Evolutionary conservation across 1,140 invertebrate species (phyloP), one percentile per base, ranked within the genome.

Genomic region (Ganaspis sp.): DNA sequence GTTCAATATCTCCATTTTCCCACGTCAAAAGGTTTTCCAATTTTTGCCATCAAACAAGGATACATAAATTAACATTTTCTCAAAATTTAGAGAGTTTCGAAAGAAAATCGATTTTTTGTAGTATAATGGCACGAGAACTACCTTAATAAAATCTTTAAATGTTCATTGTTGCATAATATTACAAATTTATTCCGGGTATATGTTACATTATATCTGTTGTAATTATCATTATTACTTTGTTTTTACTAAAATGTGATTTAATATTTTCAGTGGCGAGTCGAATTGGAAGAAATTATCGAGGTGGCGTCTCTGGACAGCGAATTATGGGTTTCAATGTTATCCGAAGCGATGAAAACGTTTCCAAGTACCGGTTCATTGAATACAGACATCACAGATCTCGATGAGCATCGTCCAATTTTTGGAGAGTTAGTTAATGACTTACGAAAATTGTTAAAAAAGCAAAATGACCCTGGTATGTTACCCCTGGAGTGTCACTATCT

Each of bases 401-500:
- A 98, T 84, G 97, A 98, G 83, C 97, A 97, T 74, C 93, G 95
- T 77, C 94, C 95, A 19, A 97, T 98, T 76, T 98, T 98, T 91
- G 95, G 95, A 72, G 97, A 98, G 86, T 94, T 99, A 89, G 94
- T 98, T 1, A 95, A 95, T 76, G 98, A 99, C 89, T 91, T 99
- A 0, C 93, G 95, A 75, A 96, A 97, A 92, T 91, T 97, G 75
- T 92, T 97, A n/a, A 94, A 94, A 77, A 97, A 97, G 89, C 95
- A 97, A 88, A 94, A 94, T 83, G 97, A 98, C 87, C 92, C 95
- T 40, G 94, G 94, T 79, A 96, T 99, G 93, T 92, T 99, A 84
- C 98, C 98, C 3, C 92, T 99, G 84, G 98, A 99, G 92, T 99
- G 98, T 92, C 96, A 98, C 88, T 99, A 98, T 92, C 93, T 99